phyloP scores from a whole-genome alignment of 2,113 vertebrate species.

The Poicephalus meyeri region DNA sequence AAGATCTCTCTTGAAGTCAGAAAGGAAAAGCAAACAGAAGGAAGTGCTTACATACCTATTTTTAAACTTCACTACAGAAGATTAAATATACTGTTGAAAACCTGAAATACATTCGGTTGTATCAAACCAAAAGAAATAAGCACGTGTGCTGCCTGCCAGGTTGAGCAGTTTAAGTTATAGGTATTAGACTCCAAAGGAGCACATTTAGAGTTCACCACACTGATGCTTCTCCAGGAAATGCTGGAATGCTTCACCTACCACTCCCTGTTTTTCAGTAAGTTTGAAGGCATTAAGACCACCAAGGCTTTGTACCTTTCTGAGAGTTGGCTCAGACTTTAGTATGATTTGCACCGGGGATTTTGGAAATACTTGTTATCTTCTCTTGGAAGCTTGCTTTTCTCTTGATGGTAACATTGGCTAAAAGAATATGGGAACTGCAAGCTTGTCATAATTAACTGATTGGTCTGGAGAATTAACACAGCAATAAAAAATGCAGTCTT shows the following conservation, averaged over 20 bases:
- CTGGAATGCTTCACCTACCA: constrained; percentile 15
- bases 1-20: neutral
- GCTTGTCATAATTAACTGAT: neutral
- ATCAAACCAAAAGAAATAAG: neutral
- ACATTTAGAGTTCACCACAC: neutral
- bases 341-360: neutral
- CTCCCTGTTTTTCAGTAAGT: constrained; percentile 27
- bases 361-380: constrained; percentile 10
- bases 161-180: neutral
- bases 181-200: neutral
- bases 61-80: neutral
- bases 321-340: neutral
- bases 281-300: constrained; percentile 41
- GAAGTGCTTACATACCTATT: neutral
- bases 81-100: constrained; percentile 15
- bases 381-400: constrained; percentile 33
- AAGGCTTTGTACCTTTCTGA: constrained; percentile 19
- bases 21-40: neutral
- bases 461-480: neutral
- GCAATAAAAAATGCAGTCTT: neutral
- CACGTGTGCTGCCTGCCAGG: neutral
- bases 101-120: neutral
- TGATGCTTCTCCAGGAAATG: neutral
- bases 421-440: neutral
- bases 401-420: neutral